Percentiles rank a stretch among this genome's conserved stretches.
These are phyloP conservation scores for Lomographa bimaculata DNA, from an alignment of 2,888 invertebrate species.

Conservation along the genomic window DNA sequence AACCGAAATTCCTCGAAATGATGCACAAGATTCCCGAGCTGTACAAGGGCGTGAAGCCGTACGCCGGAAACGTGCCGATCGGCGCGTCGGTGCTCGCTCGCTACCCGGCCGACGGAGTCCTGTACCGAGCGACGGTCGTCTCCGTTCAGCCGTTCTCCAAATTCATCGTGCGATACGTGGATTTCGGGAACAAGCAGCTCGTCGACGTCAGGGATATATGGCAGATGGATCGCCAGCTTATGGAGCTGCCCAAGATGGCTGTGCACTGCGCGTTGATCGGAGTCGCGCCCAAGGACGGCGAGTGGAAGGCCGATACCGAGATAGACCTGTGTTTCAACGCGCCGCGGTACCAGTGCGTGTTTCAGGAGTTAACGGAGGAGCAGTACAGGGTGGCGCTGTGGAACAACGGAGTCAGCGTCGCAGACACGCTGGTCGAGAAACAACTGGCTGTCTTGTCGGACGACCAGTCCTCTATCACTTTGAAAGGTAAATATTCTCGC, in stretches of 20 bases:
- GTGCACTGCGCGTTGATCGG: constrained; percentile 86
- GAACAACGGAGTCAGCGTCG: constrained; percentile 73
- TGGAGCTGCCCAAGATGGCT: constrained; percentile 87
- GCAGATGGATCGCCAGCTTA: constrained; percentile 86
- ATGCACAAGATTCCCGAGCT: constrained; percentile 88
- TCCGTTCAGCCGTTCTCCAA: constrained; percentile 82
- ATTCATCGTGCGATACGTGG: constrained; percentile 88
- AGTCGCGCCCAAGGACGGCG: constrained; percentile 82
- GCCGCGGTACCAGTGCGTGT: constrained; percentile 83
- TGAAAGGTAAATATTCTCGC: constrained; percentile 62
- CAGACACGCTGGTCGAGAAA: constrained; percentile 73
- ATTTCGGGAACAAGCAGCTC: constrained; percentile 88
- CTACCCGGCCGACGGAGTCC: constrained; percentile 87
- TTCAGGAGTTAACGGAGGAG: constrained; percentile 75
- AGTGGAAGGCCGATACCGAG: constrained; percentile 82
- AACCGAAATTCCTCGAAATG: constrained; percentile 85
- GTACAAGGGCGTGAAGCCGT: constrained; percentile 82
- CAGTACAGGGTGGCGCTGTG: constrained; percentile 75
- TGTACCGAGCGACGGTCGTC: constrained; percentile 88
- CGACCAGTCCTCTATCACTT: constrained; percentile 62
- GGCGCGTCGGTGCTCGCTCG: constrained; percentile 87
- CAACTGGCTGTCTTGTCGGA: constrained; percentile 69
- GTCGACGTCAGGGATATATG: constrained; percentile 87
- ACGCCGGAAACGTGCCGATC: constrained; percentile 67
- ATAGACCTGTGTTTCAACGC: constrained; percentile 85